Conservation (phyloP, 2,888 invertebrate species). For the Boloria euphrosyne region DNA sequence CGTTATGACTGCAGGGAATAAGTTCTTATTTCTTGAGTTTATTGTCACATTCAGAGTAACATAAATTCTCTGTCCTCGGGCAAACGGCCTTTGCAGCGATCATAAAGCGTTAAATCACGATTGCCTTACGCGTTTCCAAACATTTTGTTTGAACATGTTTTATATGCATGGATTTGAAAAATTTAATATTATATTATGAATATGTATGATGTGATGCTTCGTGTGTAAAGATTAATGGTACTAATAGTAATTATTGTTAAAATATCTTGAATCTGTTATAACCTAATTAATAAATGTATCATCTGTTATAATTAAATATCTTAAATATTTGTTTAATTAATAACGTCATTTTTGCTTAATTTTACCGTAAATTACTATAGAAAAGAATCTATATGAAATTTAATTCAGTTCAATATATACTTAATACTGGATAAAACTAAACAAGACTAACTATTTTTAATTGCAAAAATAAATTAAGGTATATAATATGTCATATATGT, state of each 20-base stretch:
- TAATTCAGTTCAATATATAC: constrained; percentile 4
- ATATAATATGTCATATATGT: not conserved
- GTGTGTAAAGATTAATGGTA: too few species aligned
- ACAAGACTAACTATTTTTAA: constrained; percentile 3
- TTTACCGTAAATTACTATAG: not conserved
- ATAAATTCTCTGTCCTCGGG: constrained; percentile 56
- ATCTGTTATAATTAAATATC: too few species aligned
- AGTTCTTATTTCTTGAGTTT: constrained; percentile 51
- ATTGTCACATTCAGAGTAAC: constrained; percentile 54
- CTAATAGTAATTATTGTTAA: too few species aligned
- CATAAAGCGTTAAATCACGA: constrained; percentile 67
- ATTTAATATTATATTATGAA: not conserved
- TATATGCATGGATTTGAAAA: constrained; percentile 9
- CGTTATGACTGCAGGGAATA: constrained; percentile 45
- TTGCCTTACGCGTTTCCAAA: constrained; percentile 46
- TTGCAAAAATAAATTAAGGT: constrained; percentile 12
- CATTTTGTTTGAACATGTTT: constrained; percentile 23
- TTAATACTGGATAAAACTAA: constrained; percentile 18
- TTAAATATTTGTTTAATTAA: too few species aligned
- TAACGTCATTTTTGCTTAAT: not conserved
- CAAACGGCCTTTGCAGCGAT: constrained; percentile 56
- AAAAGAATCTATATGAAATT: constrained; percentile 1
- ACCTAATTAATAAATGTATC: too few species aligned
- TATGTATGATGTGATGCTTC: too few species aligned
- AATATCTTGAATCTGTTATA: too few species aligned